phyloP scores from a whole-genome alignment of 2,113 vertebrate genomes.

The Oxyruncus cristatus region DNA sequence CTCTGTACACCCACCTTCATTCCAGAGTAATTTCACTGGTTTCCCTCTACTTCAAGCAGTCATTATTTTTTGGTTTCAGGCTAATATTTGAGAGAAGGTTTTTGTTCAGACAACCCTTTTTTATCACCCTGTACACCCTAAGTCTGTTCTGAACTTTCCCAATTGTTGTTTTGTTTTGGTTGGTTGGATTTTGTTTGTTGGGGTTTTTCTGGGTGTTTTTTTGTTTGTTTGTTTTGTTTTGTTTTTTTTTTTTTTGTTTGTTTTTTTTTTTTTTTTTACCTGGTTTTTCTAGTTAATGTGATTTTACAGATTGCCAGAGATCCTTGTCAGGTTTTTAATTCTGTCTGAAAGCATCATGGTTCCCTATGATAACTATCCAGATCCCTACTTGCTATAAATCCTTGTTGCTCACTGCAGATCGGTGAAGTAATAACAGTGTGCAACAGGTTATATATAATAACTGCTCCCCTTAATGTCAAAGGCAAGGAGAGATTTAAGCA shows the following conservation, averaged over 20 bases:
- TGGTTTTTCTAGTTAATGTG: neutral
- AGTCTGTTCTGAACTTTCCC: neutral
- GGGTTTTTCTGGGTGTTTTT: too few species aligned
- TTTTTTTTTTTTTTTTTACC: neutral
- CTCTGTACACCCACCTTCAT: neutral
- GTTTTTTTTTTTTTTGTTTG: neutral
- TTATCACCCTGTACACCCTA: neutral
- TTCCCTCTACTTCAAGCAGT: neutral
- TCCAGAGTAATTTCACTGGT: neutral
- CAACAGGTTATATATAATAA: neutral
- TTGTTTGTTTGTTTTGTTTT: too few species aligned
- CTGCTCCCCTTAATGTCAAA: neutral
- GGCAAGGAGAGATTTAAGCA: neutral
- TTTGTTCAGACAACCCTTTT: neutral
- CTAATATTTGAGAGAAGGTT: neutral
- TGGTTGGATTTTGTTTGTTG: rapidly evolving
- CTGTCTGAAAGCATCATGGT: neutral
- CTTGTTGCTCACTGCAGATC: neutral
- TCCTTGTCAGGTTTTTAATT: neutral
- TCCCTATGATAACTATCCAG: neutral
- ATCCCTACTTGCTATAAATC: neutral
- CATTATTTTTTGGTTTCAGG: neutral
- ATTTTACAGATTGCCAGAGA: neutral
- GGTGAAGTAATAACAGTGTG: neutral
- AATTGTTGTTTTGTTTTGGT: neutral